Base-by-base conservation (phyloP, 1,140 invertebrate genomes). In the Leucophenga varia region DNA sequence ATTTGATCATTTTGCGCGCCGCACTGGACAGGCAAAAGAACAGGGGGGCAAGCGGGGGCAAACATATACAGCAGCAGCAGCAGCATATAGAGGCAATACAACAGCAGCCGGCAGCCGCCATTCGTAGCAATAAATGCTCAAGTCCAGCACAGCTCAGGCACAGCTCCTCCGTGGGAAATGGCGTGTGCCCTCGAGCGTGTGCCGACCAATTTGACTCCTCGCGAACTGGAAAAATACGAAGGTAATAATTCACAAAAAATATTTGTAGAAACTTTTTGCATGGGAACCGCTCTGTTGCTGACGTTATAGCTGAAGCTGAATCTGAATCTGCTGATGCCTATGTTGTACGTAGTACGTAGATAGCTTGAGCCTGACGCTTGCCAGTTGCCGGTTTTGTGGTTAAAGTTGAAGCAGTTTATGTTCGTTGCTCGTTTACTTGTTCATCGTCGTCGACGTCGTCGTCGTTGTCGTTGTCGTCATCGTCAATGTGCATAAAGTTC, bases 101-200 rank as follows among this genome's bases (percentile, higher is more conserved):
- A 16, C 21, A 28, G 3, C 14, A 12, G 32, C 36, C 25, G 19
- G 42, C 44, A 42, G 38, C 52, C 46, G 52, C 64, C 64, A 68
- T n/a, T n/a, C n/a, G n/a, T n/a, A n/a, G n/a, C n/a, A n/a, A n/a
- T 68, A 68, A 68, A 68, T 60, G 64, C 60, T 38, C 55, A 47
- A n/a, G n/a, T n/a, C n/a, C n/a, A n/a, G n/a, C n/a, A n/a, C n/a
- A n/a, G n/a, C n/a, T n/a, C n/a, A n/a, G n/a, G 14, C 12, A 17
- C 8, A 8, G 51, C 42, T 53, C 37, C 64, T 75, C 70, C 72
- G 72, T 75, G 72, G 72, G 72, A 75, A 75, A 74, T 75, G 72
- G 71, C 72, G 72, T 75, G 72, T 75, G 72, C 72, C 72, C 72
- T 74, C 67, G 64, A 75, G 72, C 72, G 70, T 75, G 72, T 75